Base-by-base conservation (phyloP, 2,888 invertebrate genomes). In the Heterodera filipjevi region DNA sequence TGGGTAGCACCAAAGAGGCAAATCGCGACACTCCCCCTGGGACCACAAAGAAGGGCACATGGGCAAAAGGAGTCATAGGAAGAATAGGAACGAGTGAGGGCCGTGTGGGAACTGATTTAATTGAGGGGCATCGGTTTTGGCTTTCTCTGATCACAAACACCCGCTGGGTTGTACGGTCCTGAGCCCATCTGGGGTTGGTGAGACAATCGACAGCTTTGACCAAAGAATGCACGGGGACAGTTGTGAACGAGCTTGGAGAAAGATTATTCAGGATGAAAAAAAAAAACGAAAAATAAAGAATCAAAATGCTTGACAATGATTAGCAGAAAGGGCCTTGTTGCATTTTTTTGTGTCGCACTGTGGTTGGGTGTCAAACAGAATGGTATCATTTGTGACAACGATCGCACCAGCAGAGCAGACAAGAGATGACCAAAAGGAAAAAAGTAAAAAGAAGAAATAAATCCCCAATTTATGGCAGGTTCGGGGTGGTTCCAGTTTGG, bases 171-270 rank as follows among this genome's bases (percentile, higher is more conserved):
- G 49, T 16, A 49, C 19, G 14, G 3, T 39, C 39, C 12, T 39
- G 39, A 12, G 39, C 39, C 39, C 90, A 95, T 99, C 82, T 96
- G 98, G 74, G 72, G 90, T 83, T 1, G 12, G 39, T 12, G 39
- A 39, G 39, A 12, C 39, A 39, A 10, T 6, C 39, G 39, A 39
- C 39, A 39, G 12, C 39, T 39, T 6, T 39, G 39, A 12, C 39
- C 39, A 39, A 6, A 10, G 39, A 12, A 39, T 10, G 39, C 89
- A 99, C 87, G 99, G 98, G n/a, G n/a, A n/a, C n/a, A n/a, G 90
- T 93, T 99, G 84, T 99, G 99, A 39, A 6, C 12, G 8, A 12
- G 12, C 39, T 12, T 39, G 39, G 12, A 44, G 44, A 12, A 44
- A 12, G 44, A 12, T 12, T 12, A 44, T n/a, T 10, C 44, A 44